phyloP scores from a whole-genome alignment of 2,113 vertebrate genomes.

The Burhinus bistriatus region DNA sequence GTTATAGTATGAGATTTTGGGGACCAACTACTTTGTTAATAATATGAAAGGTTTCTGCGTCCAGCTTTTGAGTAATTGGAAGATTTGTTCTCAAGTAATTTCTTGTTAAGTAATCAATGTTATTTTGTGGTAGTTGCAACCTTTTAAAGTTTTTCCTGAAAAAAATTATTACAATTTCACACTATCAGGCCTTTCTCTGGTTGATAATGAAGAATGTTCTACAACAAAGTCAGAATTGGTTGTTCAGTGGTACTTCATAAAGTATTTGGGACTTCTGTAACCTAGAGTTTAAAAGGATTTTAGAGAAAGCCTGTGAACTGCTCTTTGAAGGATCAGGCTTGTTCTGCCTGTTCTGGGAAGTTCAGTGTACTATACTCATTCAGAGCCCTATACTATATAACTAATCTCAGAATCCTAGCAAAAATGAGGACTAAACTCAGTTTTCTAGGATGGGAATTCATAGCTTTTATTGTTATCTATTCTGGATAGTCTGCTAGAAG shows the following conservation, averaged over 20 bases:
- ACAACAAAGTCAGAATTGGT: neutral
- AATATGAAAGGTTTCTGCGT: neutral
- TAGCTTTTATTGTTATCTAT: neutral
- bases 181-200: neutral
- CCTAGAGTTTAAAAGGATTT: neutral
- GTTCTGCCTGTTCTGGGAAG: neutral
- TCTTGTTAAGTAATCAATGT: neutral
- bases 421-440: neutral
- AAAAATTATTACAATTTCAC: neutral
- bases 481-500: neutral
- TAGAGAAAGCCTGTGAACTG: neutral
- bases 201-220: neutral
- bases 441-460: neutral
- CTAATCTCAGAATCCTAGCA: neutral
- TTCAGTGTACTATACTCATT: neutral
- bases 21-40: neutral
- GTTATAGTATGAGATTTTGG: neutral
- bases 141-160: neutral
- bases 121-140: neutral
- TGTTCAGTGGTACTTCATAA: neutral
- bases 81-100: neutral
- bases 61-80: neutral
- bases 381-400: neutral
- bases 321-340: neutral
- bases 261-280: neutral